These are phyloP conservation scores for Sebastes taczanowskii DNA, from an alignment of 2,797 vertebrate genomes.

Conservation along the genomic window DNA sequence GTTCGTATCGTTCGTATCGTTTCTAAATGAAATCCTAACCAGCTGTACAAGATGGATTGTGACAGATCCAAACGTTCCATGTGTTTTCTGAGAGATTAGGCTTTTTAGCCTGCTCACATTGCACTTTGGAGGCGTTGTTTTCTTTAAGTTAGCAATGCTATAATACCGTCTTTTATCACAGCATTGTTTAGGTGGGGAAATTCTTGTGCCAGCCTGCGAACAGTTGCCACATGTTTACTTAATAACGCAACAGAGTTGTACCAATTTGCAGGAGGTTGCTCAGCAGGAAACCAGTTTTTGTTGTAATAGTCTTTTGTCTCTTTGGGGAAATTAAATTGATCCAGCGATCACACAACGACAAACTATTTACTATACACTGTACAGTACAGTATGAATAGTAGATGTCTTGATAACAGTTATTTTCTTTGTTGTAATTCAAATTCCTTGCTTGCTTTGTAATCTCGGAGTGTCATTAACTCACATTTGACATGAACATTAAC, in stretches of 20 bases:
- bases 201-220: constrained; percentile 10
- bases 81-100: neutral
- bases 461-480: neutral
- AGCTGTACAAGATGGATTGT: neutral
- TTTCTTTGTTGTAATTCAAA: neutral
- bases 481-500: neutral
- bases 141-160: neutral
- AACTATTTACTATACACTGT: neutral
- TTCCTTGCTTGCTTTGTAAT: neutral
- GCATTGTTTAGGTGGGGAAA: neutral
- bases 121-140: neutral
- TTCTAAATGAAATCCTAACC: constrained; percentile 19
- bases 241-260: constrained; percentile 15
- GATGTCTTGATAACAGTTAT: neutral
- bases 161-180: neutral
- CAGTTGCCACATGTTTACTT: constrained; percentile 14
- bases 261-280: constrained; percentile 6
- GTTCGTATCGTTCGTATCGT: neutral
- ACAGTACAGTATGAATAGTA: neutral
- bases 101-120: neutral
- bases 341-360: neutral
- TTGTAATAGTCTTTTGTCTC: neutral
- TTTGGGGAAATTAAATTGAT: neutral
- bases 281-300: neutral
- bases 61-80: neutral